Conservation (phyloP, 2,888 invertebrate genomes). For the Brachynemurus nebulosus region DNA sequence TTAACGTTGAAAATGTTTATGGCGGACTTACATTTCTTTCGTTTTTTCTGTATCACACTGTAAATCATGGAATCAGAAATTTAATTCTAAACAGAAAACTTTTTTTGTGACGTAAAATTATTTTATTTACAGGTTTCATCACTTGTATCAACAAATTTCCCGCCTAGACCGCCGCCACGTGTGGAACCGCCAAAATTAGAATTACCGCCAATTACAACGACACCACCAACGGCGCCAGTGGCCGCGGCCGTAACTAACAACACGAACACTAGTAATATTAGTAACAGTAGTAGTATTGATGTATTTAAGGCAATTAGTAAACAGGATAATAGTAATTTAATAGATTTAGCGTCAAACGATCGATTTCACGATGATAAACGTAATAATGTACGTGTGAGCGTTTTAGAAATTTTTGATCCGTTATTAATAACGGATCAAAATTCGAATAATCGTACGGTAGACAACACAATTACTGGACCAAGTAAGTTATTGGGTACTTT, state of each 20-base stretch:
- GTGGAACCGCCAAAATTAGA: slow-evolving; percentile 21
- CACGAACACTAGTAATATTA: too few species aligned
- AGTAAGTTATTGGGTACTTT: too few species aligned
- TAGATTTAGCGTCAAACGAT: slow-evolving; percentile 38
- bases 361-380: slow-evolving; percentile 17
- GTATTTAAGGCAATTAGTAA: slow-evolving; percentile 33
- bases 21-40: too few species aligned
- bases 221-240: too few species aligned
- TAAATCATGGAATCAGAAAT: too few species aligned
- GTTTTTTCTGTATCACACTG: too few species aligned
- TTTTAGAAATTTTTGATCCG: slow-evolving; percentile 81
- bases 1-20: too few species aligned
- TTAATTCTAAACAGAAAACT: too few species aligned
- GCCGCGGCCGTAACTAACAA: too few species aligned
- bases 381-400: slow-evolving; percentile 45
- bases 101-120: too few species aligned
- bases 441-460: not conserved
- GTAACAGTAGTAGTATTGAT: too few species aligned
- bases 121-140: slow-evolving; percentile 27
- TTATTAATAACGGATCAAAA: slow-evolving; percentile 43
- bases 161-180: slow-evolving; percentile 22
- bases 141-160: slow-evolving; percentile 27
- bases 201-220: slow-evolving; percentile 17
- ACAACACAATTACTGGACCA: not conserved
- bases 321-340: slow-evolving; percentile 39